A percentile compares a stretch with the other conserved stretches of the same genome.
Conservation (phyloP, 2,797 vertebrate genomes). For the Spinibarbus caldwelli region DNA sequence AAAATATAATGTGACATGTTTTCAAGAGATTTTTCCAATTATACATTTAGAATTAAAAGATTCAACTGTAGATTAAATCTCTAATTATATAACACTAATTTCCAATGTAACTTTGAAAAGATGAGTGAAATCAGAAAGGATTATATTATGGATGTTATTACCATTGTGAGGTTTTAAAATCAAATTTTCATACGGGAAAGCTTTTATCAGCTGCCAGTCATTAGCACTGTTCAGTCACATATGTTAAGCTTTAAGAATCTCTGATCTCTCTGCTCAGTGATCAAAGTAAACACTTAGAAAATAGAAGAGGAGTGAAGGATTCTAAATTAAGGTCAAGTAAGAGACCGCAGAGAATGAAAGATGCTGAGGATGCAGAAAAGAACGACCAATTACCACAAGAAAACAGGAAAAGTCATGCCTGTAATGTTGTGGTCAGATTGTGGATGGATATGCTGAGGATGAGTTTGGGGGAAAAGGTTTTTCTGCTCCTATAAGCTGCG, state of each 20-base stretch:
- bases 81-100: background rate
- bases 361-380: slow-evolving; percentile 74
- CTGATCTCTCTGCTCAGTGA: slow-evolving; percentile 15
- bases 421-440: slow-evolving; percentile 71
- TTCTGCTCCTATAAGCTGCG: slow-evolving; percentile 54
- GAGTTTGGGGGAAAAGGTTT: slow-evolving; percentile 37
- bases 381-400: slow-evolving; percentile 53
- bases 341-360: slow-evolving; percentile 31
- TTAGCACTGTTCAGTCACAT: slow-evolving; percentile 17
- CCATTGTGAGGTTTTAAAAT: background rate
- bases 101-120: background rate
- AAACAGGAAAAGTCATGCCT: slow-evolving; percentile 63
- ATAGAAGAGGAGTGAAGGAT: background rate
- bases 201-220: background rate
- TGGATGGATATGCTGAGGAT: slow-evolving; percentile 63
- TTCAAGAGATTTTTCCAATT: background rate
- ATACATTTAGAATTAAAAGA: background rate
- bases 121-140: background rate
- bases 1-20: background rate
- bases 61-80: background rate
- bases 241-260: slow-evolving; percentile 11
- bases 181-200: background rate
- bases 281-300: slow-evolving; percentile 24
- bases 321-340: slow-evolving; percentile 5
- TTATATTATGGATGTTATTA: background rate